phyloP scores from a whole-genome alignment of 2,797 vertebrate genomes.

The Chanos chanos region DNA sequence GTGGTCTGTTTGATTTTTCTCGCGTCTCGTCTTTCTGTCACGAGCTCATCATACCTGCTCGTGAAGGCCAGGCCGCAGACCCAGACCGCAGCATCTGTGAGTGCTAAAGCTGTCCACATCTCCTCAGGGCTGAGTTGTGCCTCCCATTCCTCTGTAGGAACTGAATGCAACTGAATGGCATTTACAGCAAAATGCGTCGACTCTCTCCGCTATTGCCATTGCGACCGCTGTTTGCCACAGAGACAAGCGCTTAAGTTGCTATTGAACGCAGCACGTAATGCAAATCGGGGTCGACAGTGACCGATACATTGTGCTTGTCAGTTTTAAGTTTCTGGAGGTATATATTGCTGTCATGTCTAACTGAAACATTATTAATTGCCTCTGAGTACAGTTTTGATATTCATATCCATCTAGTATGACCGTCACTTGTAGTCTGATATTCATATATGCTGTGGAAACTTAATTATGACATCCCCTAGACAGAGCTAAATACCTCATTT shows the following conservation, averaged over 20 bases:
- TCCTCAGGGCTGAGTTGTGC: slow-evolving; percentile 26
- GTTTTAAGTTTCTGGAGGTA: slow-evolving; percentile 50
- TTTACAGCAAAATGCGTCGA: too few species aligned
- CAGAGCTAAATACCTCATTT: slow-evolving; percentile 72
- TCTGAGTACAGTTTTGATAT: slow-evolving; percentile 45
- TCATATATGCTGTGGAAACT: slow-evolving; percentile 70
- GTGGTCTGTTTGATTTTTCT: slow-evolving; percentile 55
- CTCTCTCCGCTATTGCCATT: neutral
- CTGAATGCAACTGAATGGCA: too few species aligned
- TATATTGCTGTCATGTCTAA: slow-evolving; percentile 63
- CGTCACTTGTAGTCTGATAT: slow-evolving; percentile 61
- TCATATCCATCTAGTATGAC: slow-evolving; percentile 56
- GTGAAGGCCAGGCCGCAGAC: slow-evolving; percentile 37
- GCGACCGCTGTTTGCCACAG: slow-evolving; percentile 43
- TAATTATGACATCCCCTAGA: slow-evolving; percentile 63
- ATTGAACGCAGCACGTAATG: slow-evolving; percentile 54
- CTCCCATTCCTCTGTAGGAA: too few species aligned
- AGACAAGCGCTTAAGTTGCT: slow-evolving; percentile 44
- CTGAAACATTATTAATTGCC: slow-evolving; percentile 66
- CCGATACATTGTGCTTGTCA: slow-evolving; percentile 60
- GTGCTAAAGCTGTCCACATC: slow-evolving; percentile 38
- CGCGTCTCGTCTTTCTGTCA: slow-evolving; percentile 59
- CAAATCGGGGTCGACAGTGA: slow-evolving; percentile 48
- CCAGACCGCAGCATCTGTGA: slow-evolving; percentile 33
- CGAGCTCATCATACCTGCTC: slow-evolving; percentile 56